A percentile compares a stretch with the other conserved stretches of the same genome.
Conservation (phyloP, 2,888 invertebrate genomes). For the Nasonovia ribisnigri region DNA sequence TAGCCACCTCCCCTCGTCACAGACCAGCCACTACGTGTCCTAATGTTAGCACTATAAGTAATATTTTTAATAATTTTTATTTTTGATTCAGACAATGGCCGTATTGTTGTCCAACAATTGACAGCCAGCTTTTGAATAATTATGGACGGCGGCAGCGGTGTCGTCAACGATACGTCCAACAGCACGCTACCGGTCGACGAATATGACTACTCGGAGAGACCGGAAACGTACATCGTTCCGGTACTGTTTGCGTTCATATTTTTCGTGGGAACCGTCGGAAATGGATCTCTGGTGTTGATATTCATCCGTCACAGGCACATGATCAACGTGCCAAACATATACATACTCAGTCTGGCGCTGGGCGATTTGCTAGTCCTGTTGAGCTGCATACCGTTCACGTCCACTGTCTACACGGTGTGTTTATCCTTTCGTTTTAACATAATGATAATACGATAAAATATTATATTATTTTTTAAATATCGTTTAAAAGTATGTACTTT, state of each 20-base stretch:
- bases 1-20: not conserved
- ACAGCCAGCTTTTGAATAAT: not conserved
- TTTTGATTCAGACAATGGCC: not conserved
- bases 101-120: not conserved
- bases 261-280: slow-evolving; percentile 85
- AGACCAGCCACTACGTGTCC: not conserved
- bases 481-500: not conserved
- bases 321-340: slow-evolving; percentile 90
- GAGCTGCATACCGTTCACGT: slow-evolving; percentile 87
- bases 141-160: not conserved
- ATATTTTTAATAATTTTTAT: not conserved
- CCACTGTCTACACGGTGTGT: slow-evolving; percentile 73
- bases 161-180: not conserved
- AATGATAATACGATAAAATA: not conserved
- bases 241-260: slow-evolving; percentile 85
- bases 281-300: slow-evolving; percentile 84
- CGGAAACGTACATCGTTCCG: slow-evolving; percentile 85
- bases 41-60: not conserved
- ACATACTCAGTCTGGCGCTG: slow-evolving; percentile 84
- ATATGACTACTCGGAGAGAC: slow-evolving; percentile 70
- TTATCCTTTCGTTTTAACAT: not conserved
- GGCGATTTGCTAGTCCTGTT: slow-evolving; percentile 87
- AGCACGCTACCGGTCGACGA: not conserved
- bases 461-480: not conserved
- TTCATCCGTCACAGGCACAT: slow-evolving; percentile 84